These are phyloP conservation scores for Tetraneura akinire DNA, from an alignment of 1,140 invertebrate genomes.

Conservation along the genomic window DNA sequence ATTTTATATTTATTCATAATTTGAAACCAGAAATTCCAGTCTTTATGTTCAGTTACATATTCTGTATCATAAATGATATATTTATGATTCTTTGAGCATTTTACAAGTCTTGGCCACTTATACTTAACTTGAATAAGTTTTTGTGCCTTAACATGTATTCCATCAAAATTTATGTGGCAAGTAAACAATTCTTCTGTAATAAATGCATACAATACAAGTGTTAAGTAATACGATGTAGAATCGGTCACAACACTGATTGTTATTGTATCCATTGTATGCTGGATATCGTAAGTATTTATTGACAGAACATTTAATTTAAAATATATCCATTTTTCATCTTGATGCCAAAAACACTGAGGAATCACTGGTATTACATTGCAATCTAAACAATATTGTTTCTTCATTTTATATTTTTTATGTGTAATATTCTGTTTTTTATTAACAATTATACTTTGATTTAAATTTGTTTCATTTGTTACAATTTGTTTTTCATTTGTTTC, in stretches of 20 bases:
- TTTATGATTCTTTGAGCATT: conserved; percentile 42
- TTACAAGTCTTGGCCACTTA: conserved; percentile 21
- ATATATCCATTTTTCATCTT: conserved; percentile 21
- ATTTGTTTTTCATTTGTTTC: conserved; percentile 7
- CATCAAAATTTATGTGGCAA: conserved; percentile 13
- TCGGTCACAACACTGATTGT: conserved; percentile 18
- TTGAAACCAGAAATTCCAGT: neutral
- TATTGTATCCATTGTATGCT: conserved; percentile 13
- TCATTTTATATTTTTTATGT: neutral
- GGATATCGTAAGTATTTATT: neutral
- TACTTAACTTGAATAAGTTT: conserved; percentile 23
- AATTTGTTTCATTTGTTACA: neutral
- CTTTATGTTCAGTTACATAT: neutral
- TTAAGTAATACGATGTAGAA: conserved; percentile 25
- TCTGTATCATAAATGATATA: conserved; percentile 32
- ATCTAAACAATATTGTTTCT: conserved; percentile 17
- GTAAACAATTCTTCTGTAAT: neutral
- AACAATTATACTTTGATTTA: neutral
- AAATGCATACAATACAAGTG: neutral
- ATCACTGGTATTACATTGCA: conserved; percentile 13
- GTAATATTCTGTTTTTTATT: neutral
- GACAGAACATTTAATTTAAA: conserved; percentile 31
- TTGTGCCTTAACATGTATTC: conserved; percentile 12
- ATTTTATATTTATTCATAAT: conserved; percentile 2
- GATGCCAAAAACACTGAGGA: conserved; percentile 34